Evolutionary conservation across 2,888 invertebrate genomes (phyloP), one percentile per base, ranked within the genome.

Genomic region (Chrysina gloriosa): DNA sequence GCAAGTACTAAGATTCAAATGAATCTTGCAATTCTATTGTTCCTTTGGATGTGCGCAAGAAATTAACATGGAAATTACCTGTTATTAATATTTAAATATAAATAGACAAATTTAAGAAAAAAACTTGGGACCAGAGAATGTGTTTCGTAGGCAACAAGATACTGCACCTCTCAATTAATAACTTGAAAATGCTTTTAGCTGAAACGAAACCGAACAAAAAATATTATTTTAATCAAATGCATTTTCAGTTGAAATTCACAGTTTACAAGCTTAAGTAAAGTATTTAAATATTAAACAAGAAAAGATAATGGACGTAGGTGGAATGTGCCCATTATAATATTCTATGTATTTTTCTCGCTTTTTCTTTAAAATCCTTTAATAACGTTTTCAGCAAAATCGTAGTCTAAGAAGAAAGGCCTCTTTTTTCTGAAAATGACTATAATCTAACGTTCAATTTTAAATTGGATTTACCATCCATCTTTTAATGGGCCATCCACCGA

Each of bases 391-490:
- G 16, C 5, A 31, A 3, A 52, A n/a, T 31, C 31, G 16, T 42
- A n/a, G 19, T 5, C 9, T 31, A 9, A n/a, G 16, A 1, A 52
- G 31, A 52, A 31, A 19, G 19, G 16, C 19, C 19, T 52, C 19
- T 52, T 19, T 42, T 45, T n/a, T n/a, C n/a, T 42, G 21, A 42
- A 61, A 42, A 61, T 27, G 25, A 23, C 42, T 61, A 45, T 42
- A 42, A 61, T 21, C 27, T 61, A 42, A 25, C 58, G 25, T 61
- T 45, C 42, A 61, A 61, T 61, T 42, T 61, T 61, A 61, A 61
- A 61, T 61, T 61, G 29, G 58, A 42, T 61, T 42, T 61, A 27
- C 42, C 58, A 61, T 61, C 58, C 58, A 42, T 61, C 42, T 42
- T 42, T 61, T 61, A 61, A 61, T 61, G 42, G 42, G 42, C 42